These are phyloP conservation scores for Aproaerema taeniolella DNA, from an alignment of 2,888 invertebrate species.

Conservation along the genomic window DNA sequence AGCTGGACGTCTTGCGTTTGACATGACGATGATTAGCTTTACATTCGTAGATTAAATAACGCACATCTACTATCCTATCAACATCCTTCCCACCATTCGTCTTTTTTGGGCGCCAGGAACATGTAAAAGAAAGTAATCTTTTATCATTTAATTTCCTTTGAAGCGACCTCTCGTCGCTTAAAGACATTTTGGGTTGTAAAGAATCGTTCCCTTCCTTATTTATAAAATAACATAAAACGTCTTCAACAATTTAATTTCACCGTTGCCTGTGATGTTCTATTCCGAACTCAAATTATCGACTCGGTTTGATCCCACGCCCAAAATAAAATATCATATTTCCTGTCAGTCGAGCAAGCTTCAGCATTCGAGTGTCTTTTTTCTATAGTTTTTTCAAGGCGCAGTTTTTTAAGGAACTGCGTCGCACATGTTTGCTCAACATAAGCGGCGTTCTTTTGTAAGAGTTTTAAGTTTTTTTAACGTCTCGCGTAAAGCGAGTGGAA, in stretches of 20 bases:
- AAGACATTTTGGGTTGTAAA: slow-evolving; percentile 41
- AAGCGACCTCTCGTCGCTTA: slow-evolving; percentile 32
- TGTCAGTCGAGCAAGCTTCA: slow-evolving; percentile 69
- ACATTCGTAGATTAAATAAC: no score
- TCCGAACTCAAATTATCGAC: slow-evolving; percentile 72
- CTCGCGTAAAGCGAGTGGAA: slow-evolving; percentile 23
- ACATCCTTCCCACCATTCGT: no score
- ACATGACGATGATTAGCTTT: no score
- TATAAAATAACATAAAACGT: slow-evolving; percentile 60
- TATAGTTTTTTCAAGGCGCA: slow-evolving; percentile 54
- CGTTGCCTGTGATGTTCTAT: slow-evolving; percentile 62
- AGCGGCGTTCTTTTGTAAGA: slow-evolving; percentile 46
- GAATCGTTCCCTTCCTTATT: slow-evolving; percentile 44
- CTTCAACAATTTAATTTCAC: slow-evolving; percentile 63
- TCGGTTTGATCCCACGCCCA: slow-evolving; percentile 75
- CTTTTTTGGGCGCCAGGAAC: no score
- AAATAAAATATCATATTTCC: slow-evolving; percentile 78
- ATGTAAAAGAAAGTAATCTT: no score
- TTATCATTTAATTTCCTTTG: slow-evolving; percentile 38
- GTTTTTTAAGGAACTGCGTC: slow-evolving; percentile 70
- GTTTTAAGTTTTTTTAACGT: slow-evolving; percentile 35
- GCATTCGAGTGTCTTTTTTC: slow-evolving; percentile 65
- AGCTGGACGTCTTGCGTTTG: no score
- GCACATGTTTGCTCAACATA: slow-evolving; percentile 72
- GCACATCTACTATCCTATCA: no score